Percentiles rank a stretch among this genome's conserved stretches.
phyloP scores from a whole-genome alignment of 2,113 vertebrate species.

The Hemichromis elongatus region DNA sequence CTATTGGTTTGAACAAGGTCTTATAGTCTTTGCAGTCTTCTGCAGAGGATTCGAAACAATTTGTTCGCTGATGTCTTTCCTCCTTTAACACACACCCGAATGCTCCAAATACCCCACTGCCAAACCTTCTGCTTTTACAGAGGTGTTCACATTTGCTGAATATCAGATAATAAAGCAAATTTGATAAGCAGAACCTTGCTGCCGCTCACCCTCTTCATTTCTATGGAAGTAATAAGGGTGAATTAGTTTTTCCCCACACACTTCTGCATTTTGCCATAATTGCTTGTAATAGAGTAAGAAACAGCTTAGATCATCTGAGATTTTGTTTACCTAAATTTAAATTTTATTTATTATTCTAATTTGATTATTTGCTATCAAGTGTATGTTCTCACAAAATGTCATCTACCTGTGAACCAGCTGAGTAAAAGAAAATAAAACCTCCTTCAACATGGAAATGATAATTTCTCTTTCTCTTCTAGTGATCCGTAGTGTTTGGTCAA shows the following conservation, averaged over 20 bases:
- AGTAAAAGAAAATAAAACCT: not conserved
- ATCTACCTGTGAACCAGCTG: not conserved
- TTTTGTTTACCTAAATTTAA: not conserved
- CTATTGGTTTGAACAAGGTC: not conserved
- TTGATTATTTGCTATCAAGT: not conserved
- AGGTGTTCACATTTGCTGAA: not conserved
- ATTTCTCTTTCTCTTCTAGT: not conserved
- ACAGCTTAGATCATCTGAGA: not conserved
- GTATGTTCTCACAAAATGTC: not conserved
- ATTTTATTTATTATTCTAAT: not conserved
- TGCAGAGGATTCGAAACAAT: not conserved
- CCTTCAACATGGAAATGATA: not conserved
- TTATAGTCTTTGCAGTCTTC: not conserved
- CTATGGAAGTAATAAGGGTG: not conserved
- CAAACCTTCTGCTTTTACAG: not conserved
- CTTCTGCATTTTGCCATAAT: not conserved
- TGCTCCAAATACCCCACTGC: not conserved
- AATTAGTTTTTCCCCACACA: too few relatives aligned
- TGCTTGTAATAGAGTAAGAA: not conserved
- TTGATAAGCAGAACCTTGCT: not conserved
- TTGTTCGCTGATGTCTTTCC: not conserved
- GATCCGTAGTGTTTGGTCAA: not conserved
- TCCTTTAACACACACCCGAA: not conserved
- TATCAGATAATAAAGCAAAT: not conserved
- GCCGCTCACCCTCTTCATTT: not conserved